Conservation (phyloP, 1,140 invertebrate species). For the Choristoneura fumiferana region DNA sequence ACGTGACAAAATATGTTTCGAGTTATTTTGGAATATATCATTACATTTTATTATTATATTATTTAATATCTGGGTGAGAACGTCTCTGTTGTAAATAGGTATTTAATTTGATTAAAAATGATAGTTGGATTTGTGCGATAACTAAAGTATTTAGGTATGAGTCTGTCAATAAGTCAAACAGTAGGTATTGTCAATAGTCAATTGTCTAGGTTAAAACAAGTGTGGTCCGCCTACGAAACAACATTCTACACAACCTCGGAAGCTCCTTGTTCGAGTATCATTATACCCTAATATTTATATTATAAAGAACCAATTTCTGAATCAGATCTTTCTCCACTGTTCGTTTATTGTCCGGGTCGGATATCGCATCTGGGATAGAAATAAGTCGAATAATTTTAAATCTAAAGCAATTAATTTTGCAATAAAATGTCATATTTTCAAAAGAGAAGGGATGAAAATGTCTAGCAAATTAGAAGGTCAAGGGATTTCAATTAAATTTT, state of each 20-base stretch:
- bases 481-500: neutral
- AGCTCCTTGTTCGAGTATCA: conserved; percentile 44
- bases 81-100: conserved; percentile 36
- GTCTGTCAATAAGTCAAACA: conserved; percentile 63
- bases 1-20: conserved; percentile 65
- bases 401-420: neutral
- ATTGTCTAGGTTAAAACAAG: conserved; percentile 42
- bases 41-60: conserved; percentile 45
- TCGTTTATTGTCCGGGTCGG: conserved; percentile 4
- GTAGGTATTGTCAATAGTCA: conserved; percentile 72
- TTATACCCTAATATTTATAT: conserved; percentile 7
- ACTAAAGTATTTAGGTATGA: conserved; percentile 45
- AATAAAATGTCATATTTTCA: conserved; percentile 14
- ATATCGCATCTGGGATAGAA: neutral
- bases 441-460: conserved; percentile 1
- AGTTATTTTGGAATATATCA: conserved; percentile 44
- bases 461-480: conserved; percentile 10
- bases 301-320: conserved; percentile 8
- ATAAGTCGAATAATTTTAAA: neutral
- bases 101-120: conserved; percentile 9
- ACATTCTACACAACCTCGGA: conserved; percentile 65
- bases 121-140: conserved; percentile 61
- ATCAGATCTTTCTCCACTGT: conserved; percentile 17
- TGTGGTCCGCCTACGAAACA: conserved; percentile 47
- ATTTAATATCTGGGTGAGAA: conserved; percentile 43